These are phyloP conservation scores for Morpho achilles DNA, from an alignment of 2,888 invertebrate species.

Conservation along the genomic window DNA sequence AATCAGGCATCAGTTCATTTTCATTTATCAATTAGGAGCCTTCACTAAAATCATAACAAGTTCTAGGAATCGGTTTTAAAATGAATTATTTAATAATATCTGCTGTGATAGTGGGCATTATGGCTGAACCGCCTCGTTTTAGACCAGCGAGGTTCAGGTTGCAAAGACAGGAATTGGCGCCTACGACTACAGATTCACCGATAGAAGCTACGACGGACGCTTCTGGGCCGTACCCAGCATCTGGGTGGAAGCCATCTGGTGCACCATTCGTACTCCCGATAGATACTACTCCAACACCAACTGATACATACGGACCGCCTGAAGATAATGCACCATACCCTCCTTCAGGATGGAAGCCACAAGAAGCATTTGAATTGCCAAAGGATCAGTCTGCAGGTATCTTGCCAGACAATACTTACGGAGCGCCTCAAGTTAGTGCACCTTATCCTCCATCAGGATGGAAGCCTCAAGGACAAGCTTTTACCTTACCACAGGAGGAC, in stretches of 20 bases:
- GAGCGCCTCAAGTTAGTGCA: constrained; percentile 42
- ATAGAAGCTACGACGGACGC: constrained; percentile 55
- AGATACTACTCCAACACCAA: constrained; percentile 43
- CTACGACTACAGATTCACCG: constrained; percentile 62
- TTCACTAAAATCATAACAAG: neutral
- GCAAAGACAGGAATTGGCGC: constrained; percentile 66
- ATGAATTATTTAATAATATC: constrained; percentile 59
- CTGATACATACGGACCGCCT: constrained; percentile 43
- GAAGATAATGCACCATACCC: constrained; percentile 51
- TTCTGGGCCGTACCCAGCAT: constrained; percentile 50
- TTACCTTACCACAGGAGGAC: constrained; percentile 56
- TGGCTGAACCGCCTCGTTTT: constrained; percentile 69
- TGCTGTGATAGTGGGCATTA: constrained; percentile 44
- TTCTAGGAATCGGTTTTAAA: constrained; percentile 18
- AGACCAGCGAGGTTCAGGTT: constrained; percentile 66
- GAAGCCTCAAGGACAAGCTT: constrained; percentile 61
- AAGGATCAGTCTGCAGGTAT: constrained; percentile 37
- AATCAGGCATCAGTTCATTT: constrained; percentile 28
- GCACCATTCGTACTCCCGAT: constrained; percentile 39
- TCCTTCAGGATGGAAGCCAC: constrained; percentile 66
- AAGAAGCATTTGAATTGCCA: constrained; percentile 53
- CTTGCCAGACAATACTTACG: constrained; percentile 37
- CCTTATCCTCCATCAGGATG: constrained; percentile 67
- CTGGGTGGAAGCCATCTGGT: constrained; percentile 68
- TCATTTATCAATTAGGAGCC: constrained; percentile 28